Evolutionary conservation across 2,888 invertebrate species (phyloP).

Genomic region (Philereme transversata): DNA sequence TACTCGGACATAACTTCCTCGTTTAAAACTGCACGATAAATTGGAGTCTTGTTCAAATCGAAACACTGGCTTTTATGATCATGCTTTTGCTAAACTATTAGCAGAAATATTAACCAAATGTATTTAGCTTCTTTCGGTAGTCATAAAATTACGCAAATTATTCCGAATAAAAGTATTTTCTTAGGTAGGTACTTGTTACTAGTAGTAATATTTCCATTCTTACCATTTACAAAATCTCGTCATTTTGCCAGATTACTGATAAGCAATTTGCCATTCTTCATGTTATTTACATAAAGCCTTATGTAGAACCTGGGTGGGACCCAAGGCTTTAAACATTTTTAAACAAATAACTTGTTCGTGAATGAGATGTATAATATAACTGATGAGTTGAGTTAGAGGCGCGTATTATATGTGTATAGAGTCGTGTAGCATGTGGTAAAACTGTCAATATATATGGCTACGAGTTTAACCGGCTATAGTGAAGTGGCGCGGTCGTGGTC

Average conservation of each 20-base stretch:
- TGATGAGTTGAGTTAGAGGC: constrained; percentile 7
- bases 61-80: background rate
- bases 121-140: too few species aligned
- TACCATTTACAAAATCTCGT: constrained; percentile 47
- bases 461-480: constrained; percentile 41
- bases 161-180: too few species aligned
- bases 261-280: constrained; percentile 48
- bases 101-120: too few species aligned
- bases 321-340: constrained; percentile 33
- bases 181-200: too few species aligned
- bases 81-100: too few species aligned
- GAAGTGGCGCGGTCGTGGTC: constrained; percentile 45
- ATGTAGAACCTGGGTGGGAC: constrained; percentile 44
- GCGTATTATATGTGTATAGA: too few species aligned
- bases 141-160: too few species aligned
- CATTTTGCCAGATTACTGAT: constrained; percentile 53
- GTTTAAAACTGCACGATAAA: constrained; percentile 13
- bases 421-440: background rate
- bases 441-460: constrained; percentile 37
- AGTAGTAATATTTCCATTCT: constrained; percentile 7
- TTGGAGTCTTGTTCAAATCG: constrained; percentile 5
- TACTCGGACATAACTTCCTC: constrained; percentile 30
- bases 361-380: constrained; percentile 16
- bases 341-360: constrained; percentile 8
- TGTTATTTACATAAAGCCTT: constrained; percentile 49